Evolutionary conservation across 2,113 vertebrate genomes (phyloP).

Genomic region (Sapajus apella): DNA sequence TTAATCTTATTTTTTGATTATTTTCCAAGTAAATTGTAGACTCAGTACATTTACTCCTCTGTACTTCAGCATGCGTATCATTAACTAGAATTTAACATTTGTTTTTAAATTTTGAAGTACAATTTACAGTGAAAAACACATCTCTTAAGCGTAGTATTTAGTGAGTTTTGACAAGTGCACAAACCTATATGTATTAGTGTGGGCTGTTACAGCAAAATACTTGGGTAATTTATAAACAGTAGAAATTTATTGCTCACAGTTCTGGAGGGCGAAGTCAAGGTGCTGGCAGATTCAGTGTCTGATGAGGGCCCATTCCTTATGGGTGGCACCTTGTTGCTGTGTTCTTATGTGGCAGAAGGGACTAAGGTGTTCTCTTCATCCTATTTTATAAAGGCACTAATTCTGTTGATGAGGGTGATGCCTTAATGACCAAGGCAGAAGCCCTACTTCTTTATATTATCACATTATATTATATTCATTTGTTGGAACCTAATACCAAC

Average conservation of each 20-base stretch:
- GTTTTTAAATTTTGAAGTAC: neutral
- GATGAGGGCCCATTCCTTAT: neutral
- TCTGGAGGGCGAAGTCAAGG: neutral
- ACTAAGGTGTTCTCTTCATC: neutral
- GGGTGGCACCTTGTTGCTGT: neutral
- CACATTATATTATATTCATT: neutral
- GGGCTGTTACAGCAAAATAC: neutral
- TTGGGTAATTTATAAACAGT: neutral
- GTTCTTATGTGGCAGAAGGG: neutral
- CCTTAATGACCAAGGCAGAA: neutral
- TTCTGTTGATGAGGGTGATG: neutral
- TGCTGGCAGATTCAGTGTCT: neutral
- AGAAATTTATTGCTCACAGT: neutral
- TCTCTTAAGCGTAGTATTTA: neutral
- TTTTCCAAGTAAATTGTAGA: slow-evolving; percentile 18
- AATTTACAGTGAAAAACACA: neutral
- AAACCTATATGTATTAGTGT: neutral
- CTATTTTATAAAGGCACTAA: neutral
- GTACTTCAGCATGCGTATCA: neutral
- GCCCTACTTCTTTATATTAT: neutral
- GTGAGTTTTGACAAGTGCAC: neutral
- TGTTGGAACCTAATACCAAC: neutral
- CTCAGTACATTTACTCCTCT: neutral
- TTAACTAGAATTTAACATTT: slow-evolving; percentile 4
- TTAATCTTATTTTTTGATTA: neutral